These are phyloP conservation scores for Lasioglossum oenotherae DNA, from an alignment of 2,888 invertebrate species.

Conservation along the genomic window DNA sequence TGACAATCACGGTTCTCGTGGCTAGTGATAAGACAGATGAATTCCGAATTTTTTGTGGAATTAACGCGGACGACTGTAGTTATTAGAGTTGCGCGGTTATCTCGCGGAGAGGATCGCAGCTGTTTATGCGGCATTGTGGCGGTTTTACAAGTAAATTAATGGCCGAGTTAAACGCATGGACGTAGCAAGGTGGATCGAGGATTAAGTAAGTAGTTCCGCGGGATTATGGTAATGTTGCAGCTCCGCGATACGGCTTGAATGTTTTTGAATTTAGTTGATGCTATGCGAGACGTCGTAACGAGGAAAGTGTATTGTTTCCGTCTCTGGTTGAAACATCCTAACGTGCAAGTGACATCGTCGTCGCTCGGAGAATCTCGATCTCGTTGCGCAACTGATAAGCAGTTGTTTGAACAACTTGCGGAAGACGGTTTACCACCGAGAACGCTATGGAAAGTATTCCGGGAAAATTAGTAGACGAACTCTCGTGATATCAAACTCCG, in stretches of 20 bases:
- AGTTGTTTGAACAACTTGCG: constrained; percentile 6
- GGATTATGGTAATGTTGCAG: constrained; percentile 31
- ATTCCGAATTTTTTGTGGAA: not conserved
- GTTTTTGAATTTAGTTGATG: constrained; percentile 30
- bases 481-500: not conserved
- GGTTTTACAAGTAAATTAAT: constrained; percentile 21
- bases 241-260: constrained; percentile 20
- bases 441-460: not conserved
- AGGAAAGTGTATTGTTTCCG: constrained; percentile 16
- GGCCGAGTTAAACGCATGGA: constrained; percentile 16
- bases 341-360: not conserved
- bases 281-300: constrained; percentile 11
- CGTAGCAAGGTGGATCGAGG: constrained; percentile 7
- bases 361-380: not conserved
- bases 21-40: not conserved
- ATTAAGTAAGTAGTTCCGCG: constrained; percentile 28
- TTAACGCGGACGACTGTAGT: not conserved
- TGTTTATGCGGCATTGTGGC: not conserved
- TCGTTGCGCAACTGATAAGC: constrained; percentile 11
- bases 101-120: not conserved
- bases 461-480: not conserved
- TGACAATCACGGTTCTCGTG: not conserved
- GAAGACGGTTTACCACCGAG: not conserved
- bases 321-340: not conserved
- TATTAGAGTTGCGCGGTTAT: not conserved